Evolutionary conservation across 2,797 vertebrate species (phyloP), one percentile per base, ranked within the genome.

Genomic region (Etheostoma perlongum): DNA sequence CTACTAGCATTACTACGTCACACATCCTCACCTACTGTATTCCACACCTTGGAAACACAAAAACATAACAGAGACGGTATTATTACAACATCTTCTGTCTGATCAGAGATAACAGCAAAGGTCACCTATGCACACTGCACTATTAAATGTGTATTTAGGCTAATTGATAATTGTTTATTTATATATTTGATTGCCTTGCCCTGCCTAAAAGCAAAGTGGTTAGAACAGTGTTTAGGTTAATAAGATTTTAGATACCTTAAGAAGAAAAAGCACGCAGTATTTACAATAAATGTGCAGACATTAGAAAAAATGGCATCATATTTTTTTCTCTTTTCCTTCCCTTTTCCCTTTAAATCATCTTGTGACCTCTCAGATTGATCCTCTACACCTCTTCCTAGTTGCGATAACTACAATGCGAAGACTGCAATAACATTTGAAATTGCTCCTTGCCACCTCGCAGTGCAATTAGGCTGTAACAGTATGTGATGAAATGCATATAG

Each of bases 11-110:
- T 76, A 79, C 51, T 3, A 6, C 9, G 9, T 54, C 76, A 82
- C 81, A 78, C 83, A 66, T 76, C 78, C 82, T 74, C 73, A 83
- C 77, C 84, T 83, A 51, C 61, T 46, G 5, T 36, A 25, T 66
- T 33, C 84, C 74, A 89, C 86, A 85, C 81, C 76, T 83, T 66
- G 42, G 36, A 70, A 71, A 58, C 54, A 54, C 25, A 59, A 71
- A 79, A 78, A 88, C 78, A 88, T 72, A 40, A 58, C 21, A 0
- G 1, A n/a, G 59, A 59, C 13, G 0, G 27, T 66, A 23, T 67
- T 55, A 61, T 60, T 10, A 5, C 46, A 51, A 36, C 61, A 66
- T 51, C 19, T 67, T 52, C 13, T 49, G 23, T 51, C 53, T 49
- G 73, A 76, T 60, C 18, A 62, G 48, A 6, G 36, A 62, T 14